Evolutionary conservation across 2,113 vertebrate genomes (phyloP), one percentile per base, ranked within the genome.

Genomic region (Gambusia affinis): DNA sequence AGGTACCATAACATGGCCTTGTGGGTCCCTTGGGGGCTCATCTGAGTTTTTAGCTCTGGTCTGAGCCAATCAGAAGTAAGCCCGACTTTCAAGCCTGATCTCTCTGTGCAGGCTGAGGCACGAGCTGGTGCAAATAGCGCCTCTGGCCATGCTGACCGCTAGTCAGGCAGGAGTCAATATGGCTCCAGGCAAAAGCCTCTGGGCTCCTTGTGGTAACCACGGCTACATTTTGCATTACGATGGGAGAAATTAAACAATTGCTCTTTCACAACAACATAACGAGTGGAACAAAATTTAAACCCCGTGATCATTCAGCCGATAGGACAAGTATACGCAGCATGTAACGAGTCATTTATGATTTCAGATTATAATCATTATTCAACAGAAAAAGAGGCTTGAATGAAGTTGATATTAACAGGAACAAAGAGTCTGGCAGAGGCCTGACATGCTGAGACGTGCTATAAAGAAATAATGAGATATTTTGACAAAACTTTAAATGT

Each of bases 161-260:
- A 76, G 85, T 77, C 83, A 87, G 89, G 73, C 89, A 86, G 86
- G 82, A 89, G 85, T 92, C 91, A 88, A 65, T 89, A 90, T 82
- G 81, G 86, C 91, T 89, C 60, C 80, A 72, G 91, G 89, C 89
- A 83, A 89, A 86, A 90, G 80, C 85, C 81, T 81, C 83, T 76
- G 82, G 64, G 72, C 81, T 64, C 70, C 69, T 54, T 60, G 72
- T 64, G 35, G 60, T 33, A 82, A 72, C 67, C 70, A 12, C 12
- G 35, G 62, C 24, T 62, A 35, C 54, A 73, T 54, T 83, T 68
- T 78, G 67, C 65, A 81, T 54, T 61, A 75, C 70, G 80, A 37
- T 51, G 64, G 29, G 35, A 78, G 73, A 75, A 84, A 77, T 85
- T 67, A 79, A 66, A 64, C 64, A 2, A 63, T 33, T 31, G 51